phyloP scores from a whole-genome alignment of 2,797 vertebrate genomes.

The Enteromius anoplus region DNA sequence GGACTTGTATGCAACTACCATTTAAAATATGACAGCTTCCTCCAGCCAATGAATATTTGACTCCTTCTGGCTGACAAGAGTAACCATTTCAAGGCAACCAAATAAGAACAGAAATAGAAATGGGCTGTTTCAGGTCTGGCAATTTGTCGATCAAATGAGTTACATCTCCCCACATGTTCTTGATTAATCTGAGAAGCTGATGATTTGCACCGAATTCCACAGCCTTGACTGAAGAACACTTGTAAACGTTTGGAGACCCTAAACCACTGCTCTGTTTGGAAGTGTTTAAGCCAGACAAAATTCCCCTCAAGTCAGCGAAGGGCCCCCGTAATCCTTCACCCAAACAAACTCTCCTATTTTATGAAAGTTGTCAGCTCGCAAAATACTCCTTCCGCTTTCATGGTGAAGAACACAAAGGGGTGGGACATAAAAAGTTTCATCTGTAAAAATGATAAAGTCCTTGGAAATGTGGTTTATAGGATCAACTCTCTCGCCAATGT shows the following conservation, averaged over 20 bases:
- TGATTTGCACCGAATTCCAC: conserved; percentile 29
- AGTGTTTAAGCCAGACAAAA: neutral
- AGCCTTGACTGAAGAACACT: conserved; percentile 19
- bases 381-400: neutral
- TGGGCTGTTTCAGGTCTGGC: conserved; percentile 25
- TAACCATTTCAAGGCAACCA: conserved; percentile 16
- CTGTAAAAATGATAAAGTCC: neutral
- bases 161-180: conserved; percentile 18
- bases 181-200: conserved; percentile 28
- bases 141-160: conserved; percentile 46
- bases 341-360: conserved; percentile 18
- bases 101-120: conserved; percentile 25
- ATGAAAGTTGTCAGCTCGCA: conserved; percentile 9
- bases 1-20: conserved; percentile 3
- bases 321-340: conserved; percentile 5
- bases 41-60: neutral
- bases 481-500: conserved; percentile 23
- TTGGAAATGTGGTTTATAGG: conserved; percentile 6
- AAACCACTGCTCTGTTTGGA: conserved; percentile 22
- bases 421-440: neutral
- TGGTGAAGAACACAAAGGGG: neutral
- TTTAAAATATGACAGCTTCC: neutral
- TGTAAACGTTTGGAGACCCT: conserved; percentile 31
- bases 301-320: conserved; percentile 15
- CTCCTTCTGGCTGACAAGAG: conserved; percentile 10